Base-by-base conservation (phyloP, 1,140 invertebrate genomes). In the Vollenhovia emeryi region DNA sequence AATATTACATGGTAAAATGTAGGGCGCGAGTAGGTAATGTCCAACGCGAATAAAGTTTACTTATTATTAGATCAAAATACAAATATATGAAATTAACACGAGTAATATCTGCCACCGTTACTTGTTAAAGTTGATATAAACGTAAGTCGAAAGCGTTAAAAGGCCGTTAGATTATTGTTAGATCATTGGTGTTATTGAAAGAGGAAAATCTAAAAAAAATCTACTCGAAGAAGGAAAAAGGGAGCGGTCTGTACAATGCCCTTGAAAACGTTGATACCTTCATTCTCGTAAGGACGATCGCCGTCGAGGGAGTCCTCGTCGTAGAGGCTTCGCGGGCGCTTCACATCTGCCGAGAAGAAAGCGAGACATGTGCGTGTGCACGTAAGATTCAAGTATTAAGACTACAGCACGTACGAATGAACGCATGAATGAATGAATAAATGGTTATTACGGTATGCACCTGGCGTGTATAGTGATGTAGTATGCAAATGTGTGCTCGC, bases 271-370 rank as follows among this genome's bases (percentile, higher is more conserved):
- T 71, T 88, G 87, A 83, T 94, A 95, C 94, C 94, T 95, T 94
- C 93, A 90, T 92, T 91, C 85, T 94, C 94, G 91, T 91, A 90
- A 83, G 92, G 92, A 91, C 92, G 92, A 91, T 94, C 94, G 82
- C 93, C 94, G 85, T 95, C 93, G 87, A 95, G 94, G 85, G 94
- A 95, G 91, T 95, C 94, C 89, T 93, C 94, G 52, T 94, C 93
- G 92, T 94, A 95, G 87, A 94, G 91, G 92, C 93, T 94, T 88
- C 88, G 89, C 86, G 92, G 93, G 91, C 94, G 94, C 92, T 93
- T 95, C 90, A 93, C 91, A 95, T 95, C 94, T 95, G 93, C 88
- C 90, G 91, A 94, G 85, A 93, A 94, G 85, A 90, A 93, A 93
- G 90, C 85, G 91, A 91, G 91, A 87, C 85, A 89, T 89, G 85